Evolutionary conservation across 2,113 vertebrate species (phyloP).

Genomic region (Aleadryas rufinucha): DNA sequence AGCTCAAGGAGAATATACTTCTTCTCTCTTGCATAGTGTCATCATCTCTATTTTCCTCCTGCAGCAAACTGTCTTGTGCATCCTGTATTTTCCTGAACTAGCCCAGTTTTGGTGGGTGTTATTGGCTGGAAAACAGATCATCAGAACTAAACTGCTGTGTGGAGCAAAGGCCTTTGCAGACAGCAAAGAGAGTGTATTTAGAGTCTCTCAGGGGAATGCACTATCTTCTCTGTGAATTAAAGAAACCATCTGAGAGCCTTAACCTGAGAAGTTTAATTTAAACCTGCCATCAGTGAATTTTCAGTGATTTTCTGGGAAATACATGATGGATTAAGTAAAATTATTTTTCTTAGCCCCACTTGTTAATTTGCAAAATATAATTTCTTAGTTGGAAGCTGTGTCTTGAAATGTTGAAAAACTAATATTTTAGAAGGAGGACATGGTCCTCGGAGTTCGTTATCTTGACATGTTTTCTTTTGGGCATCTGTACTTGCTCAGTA

Average conservation of each 20-base stretch:
- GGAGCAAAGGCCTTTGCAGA: background rate
- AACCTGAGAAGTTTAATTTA: background rate
- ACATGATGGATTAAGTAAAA: background rate
- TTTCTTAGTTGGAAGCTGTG: background rate
- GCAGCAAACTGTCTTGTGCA: background rate
- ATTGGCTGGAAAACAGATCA: background rate
- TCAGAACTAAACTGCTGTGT: background rate
- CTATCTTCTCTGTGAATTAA: background rate
- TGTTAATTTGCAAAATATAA: fast-evolving
- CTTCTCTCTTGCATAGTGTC: fast-evolving
- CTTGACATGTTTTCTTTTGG: background rate
- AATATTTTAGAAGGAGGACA: background rate
- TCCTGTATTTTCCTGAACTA: background rate
- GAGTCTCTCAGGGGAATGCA: too few relatives aligned
- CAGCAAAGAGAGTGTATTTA: background rate
- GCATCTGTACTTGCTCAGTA: background rate
- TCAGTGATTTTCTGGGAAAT: background rate
- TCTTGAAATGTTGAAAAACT: background rate
- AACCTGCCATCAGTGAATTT: background rate
- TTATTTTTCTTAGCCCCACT: background rate
- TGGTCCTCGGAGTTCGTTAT: background rate
- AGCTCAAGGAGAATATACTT: background rate
- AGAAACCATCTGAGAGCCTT: background rate
- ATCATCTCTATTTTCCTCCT: background rate
- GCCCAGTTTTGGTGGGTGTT: background rate